Conservation (phyloP, 2,113 vertebrate species). For the Ranitomeya imitator region DNA sequence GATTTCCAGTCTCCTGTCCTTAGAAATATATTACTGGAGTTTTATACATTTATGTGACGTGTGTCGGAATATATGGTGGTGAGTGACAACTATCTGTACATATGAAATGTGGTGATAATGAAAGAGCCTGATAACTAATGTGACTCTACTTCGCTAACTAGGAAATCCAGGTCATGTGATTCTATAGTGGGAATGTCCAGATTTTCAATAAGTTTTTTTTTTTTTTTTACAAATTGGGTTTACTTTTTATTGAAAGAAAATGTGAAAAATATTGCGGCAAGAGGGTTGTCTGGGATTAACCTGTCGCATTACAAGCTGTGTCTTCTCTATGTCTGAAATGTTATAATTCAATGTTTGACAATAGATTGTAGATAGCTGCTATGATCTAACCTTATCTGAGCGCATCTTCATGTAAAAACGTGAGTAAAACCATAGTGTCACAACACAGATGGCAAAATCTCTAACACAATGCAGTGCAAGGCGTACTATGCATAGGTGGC, state of each 20-base stretch:
- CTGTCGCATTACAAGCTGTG: neutral
- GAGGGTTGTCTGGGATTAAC: neutral
- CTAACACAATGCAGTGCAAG: neutral
- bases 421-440: neutral
- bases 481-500: neutral
- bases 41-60: neutral
- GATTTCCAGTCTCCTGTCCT: neutral
- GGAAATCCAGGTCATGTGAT: neutral
- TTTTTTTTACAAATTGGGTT: too few species aligned
- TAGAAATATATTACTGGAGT: neutral
- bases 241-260: too few species aligned
- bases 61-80: neutral
- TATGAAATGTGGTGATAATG: neutral
- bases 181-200: neutral
- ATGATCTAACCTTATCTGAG: neutral
- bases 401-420: neutral
- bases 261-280: neutral
- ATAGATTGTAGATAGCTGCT: too few species aligned
- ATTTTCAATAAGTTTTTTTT: neutral
- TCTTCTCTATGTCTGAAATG: neutral
- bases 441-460: neutral
- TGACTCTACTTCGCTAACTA: neutral
- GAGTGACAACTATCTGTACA: neutral
- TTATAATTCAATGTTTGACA: neutral
- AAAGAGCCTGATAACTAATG: neutral